phyloP scores from a whole-genome alignment of 2,888 invertebrate genomes.

The Ophioninae sp. region DNA sequence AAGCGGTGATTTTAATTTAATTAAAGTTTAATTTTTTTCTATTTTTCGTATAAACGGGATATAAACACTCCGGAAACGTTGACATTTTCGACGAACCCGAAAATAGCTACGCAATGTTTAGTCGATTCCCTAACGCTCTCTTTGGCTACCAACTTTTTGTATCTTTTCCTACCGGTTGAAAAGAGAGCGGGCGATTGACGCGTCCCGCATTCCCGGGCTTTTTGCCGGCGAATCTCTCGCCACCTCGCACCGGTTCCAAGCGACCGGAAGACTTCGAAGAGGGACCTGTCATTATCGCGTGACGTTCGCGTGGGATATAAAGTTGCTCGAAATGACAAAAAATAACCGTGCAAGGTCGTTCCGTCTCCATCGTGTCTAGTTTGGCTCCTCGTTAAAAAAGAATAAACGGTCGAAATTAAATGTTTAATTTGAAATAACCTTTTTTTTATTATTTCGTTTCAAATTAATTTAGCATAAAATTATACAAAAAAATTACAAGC shows the following conservation, averaged over 20 bases:
- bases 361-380: constrained; percentile 12
- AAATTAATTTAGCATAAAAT: too few relatives aligned
- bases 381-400: not conserved
- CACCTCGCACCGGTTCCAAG: constrained; percentile 14
- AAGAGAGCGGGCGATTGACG: constrained; percentile 42
- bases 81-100: constrained; percentile 70
- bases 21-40: constrained; percentile 31
- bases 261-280: constrained; percentile 26
- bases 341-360: constrained; percentile 49
- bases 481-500: too few relatives aligned
- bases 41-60: constrained; percentile 14
- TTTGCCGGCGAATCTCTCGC: constrained; percentile 62
- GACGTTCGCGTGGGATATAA: constrained; percentile 70
- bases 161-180: constrained; percentile 30
- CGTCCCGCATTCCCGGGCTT: constrained; percentile 61
- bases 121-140: constrained; percentile 22
- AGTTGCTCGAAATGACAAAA: constrained; percentile 61
- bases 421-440: too few relatives aligned
- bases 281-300: constrained; percentile 73
- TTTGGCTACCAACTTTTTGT: not conserved
- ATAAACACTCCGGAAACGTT: constrained; percentile 67
- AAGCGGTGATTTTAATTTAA: constrained; percentile 29
- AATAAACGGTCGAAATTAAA: not conserved
- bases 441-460: too few relatives aligned
- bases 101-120: not conserved